These are phyloP conservation scores for Drosophila parvula DNA, from an alignment of 1,140 invertebrate genomes.

Conservation along the genomic window DNA sequence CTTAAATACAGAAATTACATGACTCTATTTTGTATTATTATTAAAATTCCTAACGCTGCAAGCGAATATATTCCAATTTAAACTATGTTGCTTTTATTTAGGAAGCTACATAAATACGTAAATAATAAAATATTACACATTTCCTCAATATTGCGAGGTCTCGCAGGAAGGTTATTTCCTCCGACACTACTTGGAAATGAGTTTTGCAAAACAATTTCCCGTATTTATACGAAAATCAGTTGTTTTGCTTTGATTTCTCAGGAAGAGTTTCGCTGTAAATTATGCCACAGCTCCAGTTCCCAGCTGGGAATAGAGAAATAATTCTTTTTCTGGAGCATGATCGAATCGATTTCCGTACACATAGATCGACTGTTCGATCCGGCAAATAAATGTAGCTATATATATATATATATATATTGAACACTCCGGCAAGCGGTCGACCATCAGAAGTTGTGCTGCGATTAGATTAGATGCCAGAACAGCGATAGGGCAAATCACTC, in stretches of 20 bases:
- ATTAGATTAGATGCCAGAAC: conserved; percentile 44
- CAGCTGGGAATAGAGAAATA: neutral
- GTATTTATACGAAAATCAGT: neutral
- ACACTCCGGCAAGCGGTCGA: neutral
- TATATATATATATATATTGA: neutral
- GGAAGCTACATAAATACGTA: neutral
- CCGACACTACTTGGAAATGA: neutral
- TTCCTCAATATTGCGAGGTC: neutral
- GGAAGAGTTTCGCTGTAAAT: conserved; percentile 4
- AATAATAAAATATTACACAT: neutral
- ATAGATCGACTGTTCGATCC: conserved; percentile 20
- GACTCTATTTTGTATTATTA: too few species aligned
- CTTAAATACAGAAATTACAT: too few species aligned
- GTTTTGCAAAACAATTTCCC: neutral
- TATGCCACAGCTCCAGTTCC: neutral
- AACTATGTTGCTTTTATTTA: neutral
- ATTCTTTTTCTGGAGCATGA: conserved; percentile 47
- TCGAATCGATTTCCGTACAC: conserved; percentile 33
- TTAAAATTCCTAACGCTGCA: too few species aligned
- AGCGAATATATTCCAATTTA: too few species aligned
- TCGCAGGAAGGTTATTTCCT: neutral
- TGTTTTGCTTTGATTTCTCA: conserved; percentile 1
- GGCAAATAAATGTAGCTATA: conserved; percentile 1
- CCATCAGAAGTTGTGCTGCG: conserved; percentile 22
- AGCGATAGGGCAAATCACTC: conserved; percentile 44